Conservation (phyloP, 2,797 vertebrate genomes). For the Anguilla obscura region DNA sequence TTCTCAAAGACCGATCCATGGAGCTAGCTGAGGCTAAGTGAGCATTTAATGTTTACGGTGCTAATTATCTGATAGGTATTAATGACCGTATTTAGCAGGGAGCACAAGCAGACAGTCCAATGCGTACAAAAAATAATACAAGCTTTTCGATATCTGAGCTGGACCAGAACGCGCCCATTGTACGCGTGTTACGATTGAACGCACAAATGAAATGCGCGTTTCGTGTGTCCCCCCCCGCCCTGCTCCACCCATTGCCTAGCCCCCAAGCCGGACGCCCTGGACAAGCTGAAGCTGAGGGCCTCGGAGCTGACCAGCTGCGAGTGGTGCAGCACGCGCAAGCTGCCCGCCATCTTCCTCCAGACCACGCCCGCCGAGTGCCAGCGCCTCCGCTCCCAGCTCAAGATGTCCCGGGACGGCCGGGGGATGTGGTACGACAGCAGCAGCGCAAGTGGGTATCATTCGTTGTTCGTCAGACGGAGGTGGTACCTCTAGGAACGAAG, state of each 20-base stretch:
- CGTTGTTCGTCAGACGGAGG: neutral
- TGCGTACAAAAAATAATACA: neutral
- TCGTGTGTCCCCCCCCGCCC: neutral
- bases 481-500: neutral
- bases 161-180: neutral
- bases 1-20: too few relatives aligned
- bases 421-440: constrained; percentile 85
- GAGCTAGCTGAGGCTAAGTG: neutral
- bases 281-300: constrained; percentile 79
- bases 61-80: neutral
- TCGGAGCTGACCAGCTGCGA: constrained; percentile 91
- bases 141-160: neutral
- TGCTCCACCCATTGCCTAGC: constrained; percentile 41
- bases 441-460: constrained; percentile 75
- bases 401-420: constrained; percentile 77
- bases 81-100: neutral
- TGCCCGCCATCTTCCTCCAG: constrained; percentile 93
- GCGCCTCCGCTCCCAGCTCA: constrained; percentile 80
- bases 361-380: constrained; percentile 76
- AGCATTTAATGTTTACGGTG: neutral
- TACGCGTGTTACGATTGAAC: neutral
- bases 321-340: constrained; percentile 89
- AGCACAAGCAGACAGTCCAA: neutral
- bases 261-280: constrained; percentile 47
- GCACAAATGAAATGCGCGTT: neutral